A percentile compares a stretch with the other conserved stretches of the same genome.
Conservation (phyloP, 64 coral and sea anemone species). For the Porites lutea region DNA sequence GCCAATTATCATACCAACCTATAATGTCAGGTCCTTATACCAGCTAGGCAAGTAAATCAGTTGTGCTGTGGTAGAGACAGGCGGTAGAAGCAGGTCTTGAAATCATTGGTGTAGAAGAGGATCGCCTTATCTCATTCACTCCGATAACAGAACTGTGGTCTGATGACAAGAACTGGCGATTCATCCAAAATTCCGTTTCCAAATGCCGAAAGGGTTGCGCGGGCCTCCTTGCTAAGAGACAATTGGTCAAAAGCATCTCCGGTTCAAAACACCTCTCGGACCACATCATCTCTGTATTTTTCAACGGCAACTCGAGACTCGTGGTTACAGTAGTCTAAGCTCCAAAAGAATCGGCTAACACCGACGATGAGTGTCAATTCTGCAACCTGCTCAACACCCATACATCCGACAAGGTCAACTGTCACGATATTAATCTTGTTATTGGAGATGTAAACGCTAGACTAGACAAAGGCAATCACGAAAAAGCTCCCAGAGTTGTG, state of each 20-base stretch:
- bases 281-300: too few species aligned
- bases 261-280: too few species aligned
- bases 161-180: slow-evolving; percentile 18
- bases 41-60: background rate
- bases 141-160: slow-evolving; percentile 14
- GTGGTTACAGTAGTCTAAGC: too few species aligned
- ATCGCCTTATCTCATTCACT: background rate
- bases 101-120: slow-evolving; percentile 7
- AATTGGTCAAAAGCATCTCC: background rate
- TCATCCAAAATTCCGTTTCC: background rate
- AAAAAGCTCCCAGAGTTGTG: too few species aligned
- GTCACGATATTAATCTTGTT: too few species aligned
- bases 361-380: too few species aligned
- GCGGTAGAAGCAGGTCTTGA: background rate
- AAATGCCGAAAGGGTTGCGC: background rate
- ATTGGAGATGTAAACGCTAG: too few species aligned
- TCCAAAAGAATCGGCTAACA: too few species aligned
- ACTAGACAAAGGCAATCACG: too few species aligned
- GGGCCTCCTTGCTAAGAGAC: background rate
- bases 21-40: background rate
- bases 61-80: background rate
- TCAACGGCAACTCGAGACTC: too few species aligned
- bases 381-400: too few species aligned
- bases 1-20: background rate
- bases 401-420: too few species aligned